Percentiles rank a stretch among this genome's conserved stretches.
phyloP scores from a whole-genome alignment of 2,888 invertebrate genomes.

The Acanthoscelides obtectus region DNA sequence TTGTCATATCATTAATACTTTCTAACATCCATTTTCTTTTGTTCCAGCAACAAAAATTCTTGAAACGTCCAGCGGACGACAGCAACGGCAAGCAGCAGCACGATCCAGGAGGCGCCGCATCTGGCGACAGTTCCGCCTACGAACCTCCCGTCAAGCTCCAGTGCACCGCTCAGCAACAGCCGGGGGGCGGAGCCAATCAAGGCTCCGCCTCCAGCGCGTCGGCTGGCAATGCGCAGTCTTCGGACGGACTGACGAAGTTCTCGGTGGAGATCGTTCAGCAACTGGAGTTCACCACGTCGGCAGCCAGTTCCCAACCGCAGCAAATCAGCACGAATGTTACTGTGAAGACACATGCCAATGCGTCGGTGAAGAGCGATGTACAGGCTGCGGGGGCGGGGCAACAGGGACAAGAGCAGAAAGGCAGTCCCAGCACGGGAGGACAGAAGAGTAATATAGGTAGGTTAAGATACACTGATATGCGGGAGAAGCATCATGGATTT shows the following conservation, averaged over 20 bases:
- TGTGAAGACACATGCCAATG: slow-evolving; percentile 74
- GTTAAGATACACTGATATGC: neutral
- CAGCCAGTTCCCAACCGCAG: slow-evolving; percentile 81
- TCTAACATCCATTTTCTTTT: too few relatives aligned
- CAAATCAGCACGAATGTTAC: slow-evolving; percentile 91
- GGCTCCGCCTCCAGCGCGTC: neutral
- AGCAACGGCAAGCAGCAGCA: slow-evolving; percentile 49
- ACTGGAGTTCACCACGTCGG: slow-evolving; percentile 82
- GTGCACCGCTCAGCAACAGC: slow-evolving; percentile 54
- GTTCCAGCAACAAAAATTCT: slow-evolving; percentile 79
- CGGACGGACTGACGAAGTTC: slow-evolving; percentile 65
- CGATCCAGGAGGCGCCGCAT: slow-evolving; percentile 44
- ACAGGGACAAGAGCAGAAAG: slow-evolving; percentile 40
- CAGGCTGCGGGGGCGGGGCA: slow-evolving; percentile 35
- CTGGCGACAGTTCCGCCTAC: slow-evolving; percentile 47
- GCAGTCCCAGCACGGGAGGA: slow-evolving; percentile 49
- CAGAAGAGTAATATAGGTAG: slow-evolving; percentile 42
- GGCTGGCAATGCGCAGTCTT: slow-evolving; percentile 40
- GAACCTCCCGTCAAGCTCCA: slow-evolving; percentile 76
- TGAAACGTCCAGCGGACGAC: slow-evolving; percentile 68
- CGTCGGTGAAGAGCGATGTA: slow-evolving; percentile 59
- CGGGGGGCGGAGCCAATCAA: slow-evolving; percentile 1
- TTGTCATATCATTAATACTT: too few relatives aligned
- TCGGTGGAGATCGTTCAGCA: slow-evolving; percentile 92
- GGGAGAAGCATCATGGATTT: too few relatives aligned